These are phyloP conservation scores for Drosophila hamatofila DNA, from an alignment of 2,888 invertebrate species.

Conservation along the genomic window DNA sequence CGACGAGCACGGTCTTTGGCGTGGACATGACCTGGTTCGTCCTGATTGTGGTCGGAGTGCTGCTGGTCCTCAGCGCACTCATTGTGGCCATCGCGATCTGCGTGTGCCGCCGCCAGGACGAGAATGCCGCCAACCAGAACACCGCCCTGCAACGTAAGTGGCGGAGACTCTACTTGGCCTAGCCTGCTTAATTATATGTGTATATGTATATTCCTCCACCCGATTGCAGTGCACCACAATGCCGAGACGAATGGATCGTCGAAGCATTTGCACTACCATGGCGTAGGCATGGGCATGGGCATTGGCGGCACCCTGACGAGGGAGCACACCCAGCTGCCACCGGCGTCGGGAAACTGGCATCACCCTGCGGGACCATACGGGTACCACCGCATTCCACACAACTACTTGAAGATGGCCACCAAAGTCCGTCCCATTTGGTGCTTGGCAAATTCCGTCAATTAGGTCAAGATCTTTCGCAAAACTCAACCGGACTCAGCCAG, in stretches of 20 bases:
- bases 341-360: conserved; percentile 96
- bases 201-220: background rate
- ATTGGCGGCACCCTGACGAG: conserved; percentile 86
- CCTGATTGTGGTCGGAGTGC: conserved; percentile 89
- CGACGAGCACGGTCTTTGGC: conserved; percentile 89
- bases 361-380: conserved; percentile 93
- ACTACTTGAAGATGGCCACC: conserved; percentile 88
- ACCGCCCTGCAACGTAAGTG: conserved; percentile 85
- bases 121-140: conserved; percentile 84
- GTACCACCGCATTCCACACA: conserved; percentile 86
- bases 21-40: conserved; percentile 92
- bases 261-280: conserved; percentile 86
- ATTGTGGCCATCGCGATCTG: conserved; percentile 91
- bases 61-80: conserved; percentile 89
- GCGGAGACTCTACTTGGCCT: background rate
- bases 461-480: conserved; percentile 87
- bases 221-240: conserved; percentile 83
- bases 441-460: conserved; percentile 92
- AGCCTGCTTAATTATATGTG: background rate
- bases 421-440: conserved; percentile 97
- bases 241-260: conserved; percentile 90
- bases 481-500: conserved; percentile 77
- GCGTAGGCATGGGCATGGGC: conserved; percentile 62
- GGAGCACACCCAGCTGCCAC: conserved; percentile 87
- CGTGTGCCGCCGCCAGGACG: conserved; percentile 88